Evolutionary conservation across 2,888 invertebrate species (phyloP).

Genomic region (Ophonus ardosiacus): DNA sequence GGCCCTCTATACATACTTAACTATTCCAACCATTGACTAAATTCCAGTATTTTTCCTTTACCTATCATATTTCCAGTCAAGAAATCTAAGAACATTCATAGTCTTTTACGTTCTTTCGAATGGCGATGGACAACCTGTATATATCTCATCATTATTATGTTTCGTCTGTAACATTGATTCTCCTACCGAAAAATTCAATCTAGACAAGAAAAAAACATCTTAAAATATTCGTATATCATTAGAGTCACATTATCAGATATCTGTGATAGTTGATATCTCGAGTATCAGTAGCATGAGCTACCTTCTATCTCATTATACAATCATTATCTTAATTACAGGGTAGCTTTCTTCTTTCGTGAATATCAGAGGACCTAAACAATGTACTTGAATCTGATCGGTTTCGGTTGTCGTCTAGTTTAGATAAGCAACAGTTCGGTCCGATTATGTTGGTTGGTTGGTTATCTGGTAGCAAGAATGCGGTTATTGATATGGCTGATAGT

Average conservation of each 20-base stretch:
- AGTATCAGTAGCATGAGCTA: neutral
- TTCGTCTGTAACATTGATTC: neutral
- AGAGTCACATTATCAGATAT: neutral
- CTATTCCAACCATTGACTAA: no score
- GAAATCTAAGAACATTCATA: no score
- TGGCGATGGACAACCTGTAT: no score
- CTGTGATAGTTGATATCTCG: neutral
- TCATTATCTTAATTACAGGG: slow-evolving; percentile 18
- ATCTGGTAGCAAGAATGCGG: neutral
- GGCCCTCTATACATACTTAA: no score
- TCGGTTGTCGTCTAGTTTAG: neutral
- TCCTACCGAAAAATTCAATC: neutral
- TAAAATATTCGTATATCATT: neutral
- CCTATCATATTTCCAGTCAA: no score
- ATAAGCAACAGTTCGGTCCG: neutral
- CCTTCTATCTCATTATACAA: slow-evolving; percentile 13
- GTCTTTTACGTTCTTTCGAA: no score
- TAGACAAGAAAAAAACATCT: neutral
- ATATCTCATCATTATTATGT: no score
- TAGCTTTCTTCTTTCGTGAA: neutral
- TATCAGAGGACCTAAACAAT: neutral
- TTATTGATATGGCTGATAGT: neutral
- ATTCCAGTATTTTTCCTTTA: no score
- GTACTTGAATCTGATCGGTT: neutral
- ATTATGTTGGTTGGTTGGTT: neutral